Evolutionary conservation across 2,797 vertebrate species (phyloP).

Genomic region (Lepus oiostolus): DNA sequence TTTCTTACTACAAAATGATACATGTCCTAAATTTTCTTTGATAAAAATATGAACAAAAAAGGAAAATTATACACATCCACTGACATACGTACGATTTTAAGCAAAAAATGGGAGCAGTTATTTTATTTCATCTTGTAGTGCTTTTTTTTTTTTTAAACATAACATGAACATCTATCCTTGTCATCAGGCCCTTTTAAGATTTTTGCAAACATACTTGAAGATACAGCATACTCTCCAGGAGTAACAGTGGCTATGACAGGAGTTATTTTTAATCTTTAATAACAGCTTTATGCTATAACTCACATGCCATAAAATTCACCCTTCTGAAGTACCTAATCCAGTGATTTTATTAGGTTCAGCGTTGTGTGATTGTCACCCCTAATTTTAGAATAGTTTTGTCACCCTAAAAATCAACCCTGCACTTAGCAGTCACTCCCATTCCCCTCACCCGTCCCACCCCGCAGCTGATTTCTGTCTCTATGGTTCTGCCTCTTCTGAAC

Average conservation of each 20-base stretch:
- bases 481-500: constrained; percentile 3
- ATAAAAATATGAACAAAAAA: not conserved
- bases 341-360: not conserved
- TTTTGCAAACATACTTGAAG: not conserved
- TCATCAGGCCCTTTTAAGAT: not conserved
- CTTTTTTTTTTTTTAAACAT: not conserved
- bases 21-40: constrained; percentile 49
- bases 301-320: not conserved
- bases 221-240: not conserved
- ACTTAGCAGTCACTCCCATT: not conserved
- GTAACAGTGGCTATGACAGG: not conserved
- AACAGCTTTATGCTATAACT: not conserved
- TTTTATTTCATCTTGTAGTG: not conserved
- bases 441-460: not conserved
- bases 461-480: not conserved
- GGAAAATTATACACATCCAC: not conserved
- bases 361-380: not conserved
- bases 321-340: not conserved
- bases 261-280: constrained; percentile 8
- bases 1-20: constrained; percentile 44
- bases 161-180: not conserved
- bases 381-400: constrained; percentile 43
- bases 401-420: not conserved
- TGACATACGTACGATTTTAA: not conserved
- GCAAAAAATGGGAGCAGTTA: not conserved